phyloP scores from a whole-genome alignment of 2,888 invertebrate genomes.

The Ernsta delagoae region DNA sequence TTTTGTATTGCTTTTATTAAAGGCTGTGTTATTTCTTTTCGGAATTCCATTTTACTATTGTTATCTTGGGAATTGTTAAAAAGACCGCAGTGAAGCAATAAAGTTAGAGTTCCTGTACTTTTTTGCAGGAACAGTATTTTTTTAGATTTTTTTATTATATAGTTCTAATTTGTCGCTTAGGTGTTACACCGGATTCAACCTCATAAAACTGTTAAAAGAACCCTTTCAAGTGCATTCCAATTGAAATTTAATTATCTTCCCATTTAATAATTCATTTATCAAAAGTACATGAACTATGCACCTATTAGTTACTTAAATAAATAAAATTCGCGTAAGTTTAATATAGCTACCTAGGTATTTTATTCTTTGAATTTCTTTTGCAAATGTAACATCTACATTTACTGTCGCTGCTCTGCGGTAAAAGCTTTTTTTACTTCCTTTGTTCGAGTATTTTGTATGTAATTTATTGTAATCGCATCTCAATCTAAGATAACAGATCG shows the following conservation, averaged over 20 bases:
- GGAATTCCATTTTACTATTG: neutral
- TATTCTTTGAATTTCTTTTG: neutral
- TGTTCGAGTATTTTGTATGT: constrained; percentile 3
- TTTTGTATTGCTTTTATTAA: constrained; percentile 5
- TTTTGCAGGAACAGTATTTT: neutral
- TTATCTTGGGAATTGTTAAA: neutral
- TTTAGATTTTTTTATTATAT: too few relatives aligned
- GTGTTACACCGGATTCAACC: too few relatives aligned
- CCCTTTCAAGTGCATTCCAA: too few relatives aligned
- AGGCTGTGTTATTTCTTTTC: neutral
- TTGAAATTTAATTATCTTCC: too few relatives aligned
- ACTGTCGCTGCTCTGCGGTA: neutral
- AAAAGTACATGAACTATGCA: too few relatives aligned
- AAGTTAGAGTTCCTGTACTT: neutral
- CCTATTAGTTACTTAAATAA: too few relatives aligned
- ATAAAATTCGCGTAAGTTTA: neutral
- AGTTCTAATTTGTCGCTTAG: too few relatives aligned
- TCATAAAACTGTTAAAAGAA: too few relatives aligned
- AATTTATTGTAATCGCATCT: constrained; percentile 30
- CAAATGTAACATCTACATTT: neutral
- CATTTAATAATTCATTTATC: too few relatives aligned
- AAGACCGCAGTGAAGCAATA: neutral
- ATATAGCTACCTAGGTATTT: neutral
- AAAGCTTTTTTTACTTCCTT: constrained; percentile 1
- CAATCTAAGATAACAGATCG: constrained; percentile 26